A percentile compares a stretch with the other conserved stretches of the same genome.
Evolutionary conservation across 2,113 vertebrate species (phyloP).

Genomic region (Falco punctatus): DNA sequence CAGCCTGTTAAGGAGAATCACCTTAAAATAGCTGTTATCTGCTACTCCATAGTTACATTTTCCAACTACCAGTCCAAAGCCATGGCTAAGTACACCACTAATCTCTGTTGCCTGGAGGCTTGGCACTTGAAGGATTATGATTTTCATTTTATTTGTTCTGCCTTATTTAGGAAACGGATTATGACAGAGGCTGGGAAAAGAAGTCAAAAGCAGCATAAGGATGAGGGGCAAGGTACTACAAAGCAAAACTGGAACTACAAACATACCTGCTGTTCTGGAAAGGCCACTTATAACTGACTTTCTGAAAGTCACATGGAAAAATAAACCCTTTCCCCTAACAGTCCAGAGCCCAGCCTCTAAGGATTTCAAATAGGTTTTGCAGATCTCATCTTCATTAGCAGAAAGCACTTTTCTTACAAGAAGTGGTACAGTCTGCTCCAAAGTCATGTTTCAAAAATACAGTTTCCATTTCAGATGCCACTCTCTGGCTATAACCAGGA

Average conservation of each 20-base stretch:
- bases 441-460: background rate
- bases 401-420: background rate
- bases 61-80: background rate
- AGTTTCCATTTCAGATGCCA: background rate
- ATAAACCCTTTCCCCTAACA: background rate
- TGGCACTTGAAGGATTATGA: background rate
- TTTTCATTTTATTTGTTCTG: background rate
- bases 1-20: background rate
- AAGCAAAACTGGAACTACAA: slow-evolving; percentile 4
- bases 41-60: background rate
- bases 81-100: background rate
- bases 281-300: background rate
- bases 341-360: background rate
- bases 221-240: background rate
- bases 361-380: background rate
- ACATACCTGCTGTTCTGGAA: slow-evolving; percentile 33
- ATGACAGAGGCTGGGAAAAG: background rate
- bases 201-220: background rate
- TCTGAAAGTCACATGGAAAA: slow-evolving; percentile 25
- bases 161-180: background rate
- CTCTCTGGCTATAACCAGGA: background rate
- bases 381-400: background rate
- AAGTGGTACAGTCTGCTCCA: background rate
- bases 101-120: slow-evolving; percentile 4
- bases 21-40: background rate